Evolutionary conservation across 2,888 invertebrate species (phyloP).

Genomic region (Apotomis turbidana): DNA sequence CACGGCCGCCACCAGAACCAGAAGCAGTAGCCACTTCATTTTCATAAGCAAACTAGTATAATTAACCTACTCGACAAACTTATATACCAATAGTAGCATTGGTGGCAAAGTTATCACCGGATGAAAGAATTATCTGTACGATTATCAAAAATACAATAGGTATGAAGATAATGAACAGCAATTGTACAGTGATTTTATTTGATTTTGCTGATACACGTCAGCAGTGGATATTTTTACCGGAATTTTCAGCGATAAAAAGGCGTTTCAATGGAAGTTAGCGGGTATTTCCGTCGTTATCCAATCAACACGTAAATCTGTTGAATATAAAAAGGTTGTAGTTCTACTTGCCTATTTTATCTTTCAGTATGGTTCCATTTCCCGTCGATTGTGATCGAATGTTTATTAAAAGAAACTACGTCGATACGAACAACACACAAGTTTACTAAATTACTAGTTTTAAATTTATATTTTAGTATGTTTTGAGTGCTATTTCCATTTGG

Average conservation of each 20-base stretch:
- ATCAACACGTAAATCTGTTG: no score
- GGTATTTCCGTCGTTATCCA: no score
- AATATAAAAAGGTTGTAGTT: no score
- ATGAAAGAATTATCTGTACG: background rate
- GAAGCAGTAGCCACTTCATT: conserved; percentile 31
- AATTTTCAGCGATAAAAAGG: background rate
- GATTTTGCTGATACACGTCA: background rate
- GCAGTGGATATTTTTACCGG: background rate
- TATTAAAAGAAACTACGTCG: no score
- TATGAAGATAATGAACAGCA: background rate
- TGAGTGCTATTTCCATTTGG: no score
- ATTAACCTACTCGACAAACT: background rate
- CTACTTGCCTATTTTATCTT: no score
- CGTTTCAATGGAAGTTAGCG: background rate
- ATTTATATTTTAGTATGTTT: no score
- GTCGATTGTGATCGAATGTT: no score
- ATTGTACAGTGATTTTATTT: background rate
- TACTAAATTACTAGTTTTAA: no score
- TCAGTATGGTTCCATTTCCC: no score
- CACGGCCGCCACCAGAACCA: conserved; percentile 20
- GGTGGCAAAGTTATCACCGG: background rate
- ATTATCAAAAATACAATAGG: conserved; percentile 3
- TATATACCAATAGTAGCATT: background rate
- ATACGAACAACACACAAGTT: no score
- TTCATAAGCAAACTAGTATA: background rate